Conservation (phyloP, 2,113 vertebrate species). For the Blennius ocellaris region DNA sequence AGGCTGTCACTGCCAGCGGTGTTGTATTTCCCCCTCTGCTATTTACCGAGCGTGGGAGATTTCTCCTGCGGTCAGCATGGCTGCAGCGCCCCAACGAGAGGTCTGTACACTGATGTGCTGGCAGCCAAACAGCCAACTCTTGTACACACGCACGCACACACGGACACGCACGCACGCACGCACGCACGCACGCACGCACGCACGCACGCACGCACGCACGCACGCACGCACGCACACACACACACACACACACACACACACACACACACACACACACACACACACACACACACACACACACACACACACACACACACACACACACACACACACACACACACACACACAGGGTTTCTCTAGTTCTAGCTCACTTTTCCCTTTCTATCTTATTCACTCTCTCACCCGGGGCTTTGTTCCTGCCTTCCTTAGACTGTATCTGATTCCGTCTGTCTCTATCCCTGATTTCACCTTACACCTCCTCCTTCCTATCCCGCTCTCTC, state of each 20-base stretch:
- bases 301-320: too few relatives aligned
- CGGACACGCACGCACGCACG: too few relatives aligned
- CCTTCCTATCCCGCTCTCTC: constrained; percentile 31
- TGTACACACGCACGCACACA: neutral
- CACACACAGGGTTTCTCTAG: constrained; percentile 22
- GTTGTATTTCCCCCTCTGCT: constrained; percentile 79
- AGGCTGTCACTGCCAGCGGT: constrained; percentile 69
- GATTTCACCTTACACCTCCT: constrained; percentile 39
- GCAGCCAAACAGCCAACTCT: constrained; percentile 45
- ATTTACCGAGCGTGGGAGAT: constrained; percentile 72
- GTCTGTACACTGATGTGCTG: constrained; percentile 55
- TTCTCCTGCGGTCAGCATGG: constrained; percentile 75
- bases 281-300: too few relatives aligned
- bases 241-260: too few relatives aligned
- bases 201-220: too few relatives aligned
- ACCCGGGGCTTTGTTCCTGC: constrained; percentile 54
- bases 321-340: too few relatives aligned
- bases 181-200: too few relatives aligned
- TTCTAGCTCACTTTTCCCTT: constrained; percentile 40
- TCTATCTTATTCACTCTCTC: neutral
- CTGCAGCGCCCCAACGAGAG: constrained; percentile 53
- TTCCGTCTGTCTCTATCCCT: constrained; percentile 57
- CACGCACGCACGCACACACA: too few relatives aligned
- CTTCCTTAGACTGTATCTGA: constrained; percentile 58
- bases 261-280: too few relatives aligned